Evolutionary conservation across 2,888 invertebrate species (phyloP), one percentile per base, ranked within the genome.

Genomic region (Heliconius hortense): DNA sequence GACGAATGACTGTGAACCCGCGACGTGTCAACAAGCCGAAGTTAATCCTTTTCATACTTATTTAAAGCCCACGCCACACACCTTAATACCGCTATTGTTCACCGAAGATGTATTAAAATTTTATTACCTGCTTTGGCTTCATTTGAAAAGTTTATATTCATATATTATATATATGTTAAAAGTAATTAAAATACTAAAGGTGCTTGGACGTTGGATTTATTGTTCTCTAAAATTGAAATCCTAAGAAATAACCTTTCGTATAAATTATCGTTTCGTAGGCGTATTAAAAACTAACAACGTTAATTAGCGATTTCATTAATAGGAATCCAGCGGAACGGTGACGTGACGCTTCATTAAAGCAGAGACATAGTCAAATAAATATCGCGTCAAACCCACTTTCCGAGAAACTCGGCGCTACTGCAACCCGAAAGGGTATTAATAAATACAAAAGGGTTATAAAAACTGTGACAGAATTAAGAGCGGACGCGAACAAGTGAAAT

Each of bases 391-490:
- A 90, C 90, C 89, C 89, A 87, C 83, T 87, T 93, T 93, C 93
- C 88, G 86, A 93, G 93, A 94, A 93, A 84, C 91, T 88, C 90
- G 90, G 90, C 89, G 93, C 93, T 93, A 93, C 93, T 89, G 92
- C 90, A 92, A 88, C 90, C 48, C 92, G 87, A 90, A 90, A 89
- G 87, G 88, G 90, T 90, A 92, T 93, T 92, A 92, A 93, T 91
- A 93, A 92, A 91, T 88, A 92, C 93, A 93, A 94, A 93, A 91
- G 92, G 90, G 88, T 91, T 91, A 92, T 91, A 92, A 93, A 93
- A 94, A 91, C 90, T 91, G 90, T 92, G 93, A 93, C 93, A 93
- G 93, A 93, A 93, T 94, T 94, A 94, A 93, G 90, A 93, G 87
- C 89, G 90, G 87, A 87, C 90, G 92, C 88, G 91, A 92, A 93